phyloP scores from a whole-genome alignment of 2,113 vertebrate genomes.

The Campylomormyrus tamandua region DNA sequence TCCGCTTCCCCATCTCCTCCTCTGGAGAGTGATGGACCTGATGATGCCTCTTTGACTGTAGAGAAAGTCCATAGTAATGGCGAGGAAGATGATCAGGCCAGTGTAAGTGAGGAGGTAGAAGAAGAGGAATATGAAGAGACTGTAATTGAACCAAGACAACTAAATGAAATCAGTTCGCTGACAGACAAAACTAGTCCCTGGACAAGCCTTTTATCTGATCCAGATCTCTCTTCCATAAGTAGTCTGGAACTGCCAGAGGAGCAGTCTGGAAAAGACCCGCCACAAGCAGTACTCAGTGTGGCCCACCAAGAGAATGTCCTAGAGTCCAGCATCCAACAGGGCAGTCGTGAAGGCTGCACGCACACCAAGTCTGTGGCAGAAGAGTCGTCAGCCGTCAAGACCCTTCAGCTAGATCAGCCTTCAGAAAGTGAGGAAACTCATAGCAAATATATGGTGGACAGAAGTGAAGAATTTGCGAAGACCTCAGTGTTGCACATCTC shows the following conservation, averaged over 20 bases:
- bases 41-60: slow-evolving; percentile 21
- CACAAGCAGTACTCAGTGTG: neutral
- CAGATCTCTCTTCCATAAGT: slow-evolving; percentile 49
- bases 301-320: neutral
- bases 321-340: neutral
- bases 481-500: slow-evolving; percentile 1
- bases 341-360: neutral
- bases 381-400: neutral
- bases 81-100: slow-evolving; percentile 20
- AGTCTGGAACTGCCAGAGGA: slow-evolving; percentile 39
- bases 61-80: slow-evolving; percentile 20
- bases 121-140: slow-evolving; percentile 83
- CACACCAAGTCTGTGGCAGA: neutral
- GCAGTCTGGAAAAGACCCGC: neutral
- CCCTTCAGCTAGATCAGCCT: neutral
- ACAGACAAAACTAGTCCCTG: slow-evolving; percentile 87
- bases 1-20: slow-evolving; percentile 23
- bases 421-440: slow-evolving; percentile 13
- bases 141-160: slow-evolving; percentile 69
- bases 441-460: slow-evolving; percentile 1
- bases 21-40: neutral
- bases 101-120: slow-evolving; percentile 29
- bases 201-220: slow-evolving; percentile 81
- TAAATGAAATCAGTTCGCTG: slow-evolving; percentile 79
- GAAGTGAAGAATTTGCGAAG: slow-evolving; percentile 15